A percentile compares a stretch with the other conserved stretches of the same genome.
These are phyloP conservation scores for Cettia cetti DNA, from an alignment of 2,113 vertebrate species.

Conservation along the genomic window DNA sequence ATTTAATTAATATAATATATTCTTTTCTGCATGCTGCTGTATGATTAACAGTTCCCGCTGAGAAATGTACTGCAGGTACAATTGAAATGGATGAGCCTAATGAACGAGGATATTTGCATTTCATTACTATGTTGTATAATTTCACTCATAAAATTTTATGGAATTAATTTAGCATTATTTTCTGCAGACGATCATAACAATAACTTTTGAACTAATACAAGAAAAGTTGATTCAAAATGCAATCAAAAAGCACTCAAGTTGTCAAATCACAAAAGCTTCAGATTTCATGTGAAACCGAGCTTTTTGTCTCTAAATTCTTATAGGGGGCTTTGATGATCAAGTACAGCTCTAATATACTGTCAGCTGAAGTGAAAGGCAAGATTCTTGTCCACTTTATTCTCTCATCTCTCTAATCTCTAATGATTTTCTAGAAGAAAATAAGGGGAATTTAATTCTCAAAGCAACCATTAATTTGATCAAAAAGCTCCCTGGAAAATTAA, in stretches of 20 bases:
- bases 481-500: slow-evolving; percentile 31
- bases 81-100: slow-evolving; percentile 67
- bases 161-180: slow-evolving; percentile 64
- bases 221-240: slow-evolving; percentile 11
- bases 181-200: slow-evolving; percentile 45
- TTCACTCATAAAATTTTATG: slow-evolving; percentile 63
- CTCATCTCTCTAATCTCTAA: not conserved
- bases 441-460: slow-evolving; percentile 24
- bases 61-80: slow-evolving; percentile 57
- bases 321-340: not conserved
- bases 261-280: not conserved
- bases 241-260: not conserved
- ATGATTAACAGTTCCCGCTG: slow-evolving; percentile 61
- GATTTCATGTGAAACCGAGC: not conserved
- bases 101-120: slow-evolving; percentile 70
- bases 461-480: slow-evolving; percentile 12
- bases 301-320: not conserved
- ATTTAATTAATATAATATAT: slow-evolving; percentile 69
- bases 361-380: not conserved
- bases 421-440: not conserved
- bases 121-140: slow-evolving; percentile 66
- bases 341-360: not conserved
- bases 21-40: slow-evolving; percentile 46
- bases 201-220: not conserved
- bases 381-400: not conserved